Conservation (phyloP, 2,888 invertebrate genomes). For the Euplexia lucipara region DNA sequence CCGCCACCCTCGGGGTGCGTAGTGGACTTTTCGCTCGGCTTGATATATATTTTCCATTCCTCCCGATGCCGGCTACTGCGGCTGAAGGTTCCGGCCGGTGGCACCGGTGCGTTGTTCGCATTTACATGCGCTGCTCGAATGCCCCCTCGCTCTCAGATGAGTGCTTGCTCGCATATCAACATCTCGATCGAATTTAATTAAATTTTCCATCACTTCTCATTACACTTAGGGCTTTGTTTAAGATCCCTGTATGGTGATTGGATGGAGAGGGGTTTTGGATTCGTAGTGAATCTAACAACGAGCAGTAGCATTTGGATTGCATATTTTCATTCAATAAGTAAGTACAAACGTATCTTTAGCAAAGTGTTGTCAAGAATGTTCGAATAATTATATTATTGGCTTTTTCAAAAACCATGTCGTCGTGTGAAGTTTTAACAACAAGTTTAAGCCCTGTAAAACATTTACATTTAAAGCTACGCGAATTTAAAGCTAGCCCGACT, state of each 20-base stretch:
- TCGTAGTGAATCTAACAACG: constrained; percentile 17
- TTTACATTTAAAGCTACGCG: no score
- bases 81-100: constrained; percentile 80
- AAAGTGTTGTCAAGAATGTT: no score
- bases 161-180: constrained; percentile 67
- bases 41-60: constrained; percentile 90
- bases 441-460: no score
- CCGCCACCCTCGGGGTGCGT: constrained; percentile 85
- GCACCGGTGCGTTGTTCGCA: constrained; percentile 74
- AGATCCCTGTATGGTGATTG: constrained; percentile 46
- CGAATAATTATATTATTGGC: no score
- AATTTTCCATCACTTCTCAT: constrained; percentile 68
- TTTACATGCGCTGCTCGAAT: constrained; percentile 84
- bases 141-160: constrained; percentile 68
- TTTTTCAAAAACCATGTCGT: no score
- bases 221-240: constrained; percentile 41
- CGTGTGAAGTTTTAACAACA: no score
- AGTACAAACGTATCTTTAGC: not conserved
- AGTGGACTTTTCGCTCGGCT: constrained; percentile 90
- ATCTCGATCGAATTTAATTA: constrained; percentile 81
- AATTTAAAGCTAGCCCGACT: no score
- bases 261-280: constrained; percentile 30
- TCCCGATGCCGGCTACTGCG: constrained; percentile 86
- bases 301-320: constrained; percentile 8
- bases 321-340: constrained; percentile 5